These are phyloP conservation scores for Callyntrura sp. DNA, from an alignment of 2,888 invertebrate species.

Conservation along the genomic window DNA sequence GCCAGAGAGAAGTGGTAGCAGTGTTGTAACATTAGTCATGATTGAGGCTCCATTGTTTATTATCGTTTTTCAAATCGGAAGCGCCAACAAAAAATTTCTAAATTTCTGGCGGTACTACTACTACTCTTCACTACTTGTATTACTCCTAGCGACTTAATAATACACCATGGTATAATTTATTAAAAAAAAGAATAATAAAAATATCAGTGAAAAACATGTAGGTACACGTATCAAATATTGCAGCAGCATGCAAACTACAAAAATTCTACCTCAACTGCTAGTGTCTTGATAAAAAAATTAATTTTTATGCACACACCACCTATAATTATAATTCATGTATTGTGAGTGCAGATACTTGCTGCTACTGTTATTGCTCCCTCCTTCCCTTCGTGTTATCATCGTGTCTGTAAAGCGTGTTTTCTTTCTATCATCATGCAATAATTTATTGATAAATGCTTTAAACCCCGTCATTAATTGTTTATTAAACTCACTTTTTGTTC, in stretches of 20 bases:
- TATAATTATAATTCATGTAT: conserved; percentile 39
- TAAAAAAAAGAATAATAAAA: conserved; percentile 18
- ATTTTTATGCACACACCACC: conserved; percentile 53
- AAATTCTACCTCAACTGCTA: background rate
- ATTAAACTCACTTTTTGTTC: conserved; percentile 31
- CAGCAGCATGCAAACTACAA: conserved; percentile 10
- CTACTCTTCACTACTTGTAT: background rate
- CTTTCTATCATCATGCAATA: conserved; percentile 60
- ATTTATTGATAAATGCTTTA: conserved; percentile 62
- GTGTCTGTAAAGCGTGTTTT: conserved; percentile 39
- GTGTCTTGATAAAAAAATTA: conserved; percentile 46
- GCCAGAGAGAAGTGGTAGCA: conserved; percentile 22
- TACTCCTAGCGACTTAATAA: conserved; percentile 12
- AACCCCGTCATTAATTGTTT: conserved; percentile 57
- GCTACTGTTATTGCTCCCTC: conserved; percentile 39
- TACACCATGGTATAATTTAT: conserved; percentile 24
- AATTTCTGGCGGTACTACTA: conserved; percentile 44
- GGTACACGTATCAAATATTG: background rate
- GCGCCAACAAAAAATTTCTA: conserved; percentile 68
- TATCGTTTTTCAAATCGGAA: conserved; percentile 67
- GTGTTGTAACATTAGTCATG: conserved; percentile 13
- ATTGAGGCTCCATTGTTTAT: conserved; percentile 59
- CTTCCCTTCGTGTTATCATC: conserved; percentile 41
- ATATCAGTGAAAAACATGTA: conserved; percentile 36
- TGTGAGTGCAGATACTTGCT: conserved; percentile 6